Base-by-base conservation (phyloP, 1,140 invertebrate genomes). In the Yoshiicerus persimilis region DNA sequence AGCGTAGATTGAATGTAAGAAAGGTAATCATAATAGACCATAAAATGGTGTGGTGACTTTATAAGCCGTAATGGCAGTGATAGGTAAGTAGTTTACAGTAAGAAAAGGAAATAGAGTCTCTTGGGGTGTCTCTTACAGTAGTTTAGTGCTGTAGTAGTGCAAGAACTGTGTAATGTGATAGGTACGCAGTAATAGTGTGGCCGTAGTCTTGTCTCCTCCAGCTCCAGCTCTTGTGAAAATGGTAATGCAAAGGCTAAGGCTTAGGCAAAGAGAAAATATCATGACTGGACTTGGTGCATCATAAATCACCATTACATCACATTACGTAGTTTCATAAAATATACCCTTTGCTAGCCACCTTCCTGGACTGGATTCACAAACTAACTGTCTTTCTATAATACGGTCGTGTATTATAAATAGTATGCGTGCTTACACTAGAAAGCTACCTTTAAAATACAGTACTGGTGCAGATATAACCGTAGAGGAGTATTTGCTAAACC, bases 251-350 rank as follows among this genome's bases (percentile, higher is more conserved):
- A 56, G 4, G 47, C 13, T 16, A n/a, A 5, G 13, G 47, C 5
- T 56, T 56, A 56, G n/a, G 47, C 47, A 56, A 56, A 56, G 30
- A 80, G 75, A 80, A n/a, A 80, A 80, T 80, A 80, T 80, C 75
- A 80, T 80, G 38, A 80, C 75, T 80, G 75, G 75, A 80, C 75
- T 80, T 34, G 34, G 75, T 38, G 32, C n/a, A 34, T 80, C 75
- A 80, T 80, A 80, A 80, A 80, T 80, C 75, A 80, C 75, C 75
- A 80, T 80, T 80, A 80, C 75, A 80, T 80, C 75, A 80, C 75
- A 80, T 80, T 80, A 80, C 32, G 75, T 80, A 80, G 34, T 36
- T 80, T 80, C 75, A 80, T 23, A 80, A 80, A 80, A 80, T 80
- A 80, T 80, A 38, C 34, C 32, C 20, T 20, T 34, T 20, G 16